Percentiles rank a stretch among this genome's conserved stretches.
Conservation (phyloP, 2,797 vertebrate species). For the Hybognathus amarus region DNA sequence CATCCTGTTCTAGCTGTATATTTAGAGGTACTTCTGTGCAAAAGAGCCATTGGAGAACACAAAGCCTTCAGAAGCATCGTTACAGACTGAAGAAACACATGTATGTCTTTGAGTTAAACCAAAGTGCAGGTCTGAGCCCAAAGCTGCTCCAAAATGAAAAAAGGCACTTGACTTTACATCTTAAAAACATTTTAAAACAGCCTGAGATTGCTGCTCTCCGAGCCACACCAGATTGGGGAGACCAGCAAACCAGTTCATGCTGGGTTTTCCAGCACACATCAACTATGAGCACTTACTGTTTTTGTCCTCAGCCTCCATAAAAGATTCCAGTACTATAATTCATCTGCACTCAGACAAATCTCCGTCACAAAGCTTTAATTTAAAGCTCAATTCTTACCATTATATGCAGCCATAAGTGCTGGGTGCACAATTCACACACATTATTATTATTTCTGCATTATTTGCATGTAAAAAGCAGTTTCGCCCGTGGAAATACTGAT, state of each 20-base stretch:
- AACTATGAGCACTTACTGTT: neutral
- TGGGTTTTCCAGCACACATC: neutral
- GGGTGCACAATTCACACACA: slow-evolving; percentile 25
- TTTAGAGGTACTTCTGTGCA: slow-evolving; percentile 28
- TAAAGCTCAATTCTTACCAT: slow-evolving; percentile 31
- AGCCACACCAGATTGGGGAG: neutral
- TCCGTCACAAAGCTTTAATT: slow-evolving; percentile 28
- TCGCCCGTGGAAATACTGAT: slow-evolving; percentile 36
- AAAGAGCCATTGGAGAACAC: slow-evolving; percentile 19
- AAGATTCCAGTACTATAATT: slow-evolving; percentile 18
- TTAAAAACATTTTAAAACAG: slow-evolving; percentile 36
- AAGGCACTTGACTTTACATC: slow-evolving; percentile 50
- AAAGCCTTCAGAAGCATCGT: slow-evolving; percentile 19
- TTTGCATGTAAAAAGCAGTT: slow-evolving; percentile 24
- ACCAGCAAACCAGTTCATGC: slow-evolving; percentile 3
- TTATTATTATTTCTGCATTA: slow-evolving; percentile 1
- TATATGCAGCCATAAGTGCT: neutral
- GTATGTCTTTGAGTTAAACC: slow-evolving; percentile 10
- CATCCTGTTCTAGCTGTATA: slow-evolving; percentile 26
- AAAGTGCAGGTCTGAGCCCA: slow-evolving; percentile 6
- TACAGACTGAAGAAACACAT: slow-evolving; percentile 57
- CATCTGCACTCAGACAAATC: slow-evolving; percentile 19
- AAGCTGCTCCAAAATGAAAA: slow-evolving; percentile 2
- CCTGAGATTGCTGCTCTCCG: slow-evolving; percentile 14
- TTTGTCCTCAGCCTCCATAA: slow-evolving; percentile 19